phyloP scores from a whole-genome alignment of 2,113 vertebrate species.

The Seriola rivoliana region DNA sequence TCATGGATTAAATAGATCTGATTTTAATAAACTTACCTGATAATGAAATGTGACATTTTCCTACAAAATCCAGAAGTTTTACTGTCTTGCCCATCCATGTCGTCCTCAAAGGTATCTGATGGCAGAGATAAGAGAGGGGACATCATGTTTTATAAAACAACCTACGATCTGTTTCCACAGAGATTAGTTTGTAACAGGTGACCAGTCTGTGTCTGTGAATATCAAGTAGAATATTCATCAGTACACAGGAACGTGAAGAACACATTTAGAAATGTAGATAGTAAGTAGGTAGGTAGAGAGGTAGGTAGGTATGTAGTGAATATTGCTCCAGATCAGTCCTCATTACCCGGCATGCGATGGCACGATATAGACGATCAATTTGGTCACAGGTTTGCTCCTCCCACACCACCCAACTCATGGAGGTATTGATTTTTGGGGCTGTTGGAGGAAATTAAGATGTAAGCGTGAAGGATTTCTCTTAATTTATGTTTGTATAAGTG shows the following conservation, averaged over 20 bases:
- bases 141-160: background rate
- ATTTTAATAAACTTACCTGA: constrained; percentile 72
- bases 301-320: too few species aligned
- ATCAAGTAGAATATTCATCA: too few species aligned
- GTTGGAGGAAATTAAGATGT: background rate
- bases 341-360: constrained; percentile 90
- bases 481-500: background rate
- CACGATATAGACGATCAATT: constrained; percentile 87
- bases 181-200: background rate
- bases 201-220: background rate
- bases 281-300: too few species aligned
- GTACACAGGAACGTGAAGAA: too few species aligned
- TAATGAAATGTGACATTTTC: constrained; percentile 82
- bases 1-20: background rate
- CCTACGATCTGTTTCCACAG: background rate
- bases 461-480: background rate
- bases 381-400: constrained; percentile 92
- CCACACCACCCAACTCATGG: constrained; percentile 92
- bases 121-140: background rate
- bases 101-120: constrained; percentile 90
- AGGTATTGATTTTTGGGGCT: constrained; percentile 92
- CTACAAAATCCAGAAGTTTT: constrained; percentile 91
- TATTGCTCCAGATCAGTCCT: background rate
- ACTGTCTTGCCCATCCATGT: constrained; percentile 88
- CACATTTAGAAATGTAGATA: too few species aligned